Base-by-base conservation (phyloP, 2,797 vertebrate genomes). In the Catharus ustulatus region DNA sequence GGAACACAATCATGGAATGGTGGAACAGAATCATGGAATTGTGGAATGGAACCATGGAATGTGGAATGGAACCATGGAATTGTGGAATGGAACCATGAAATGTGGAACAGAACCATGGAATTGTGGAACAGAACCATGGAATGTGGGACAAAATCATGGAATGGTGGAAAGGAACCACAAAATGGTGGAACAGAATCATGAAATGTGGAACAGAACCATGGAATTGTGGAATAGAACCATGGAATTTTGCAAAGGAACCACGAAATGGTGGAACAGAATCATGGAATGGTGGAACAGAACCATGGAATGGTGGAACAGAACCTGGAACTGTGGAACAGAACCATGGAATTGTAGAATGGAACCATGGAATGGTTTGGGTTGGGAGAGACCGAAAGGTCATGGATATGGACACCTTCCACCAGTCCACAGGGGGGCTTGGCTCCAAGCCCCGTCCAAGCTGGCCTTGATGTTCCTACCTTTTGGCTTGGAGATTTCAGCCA, bases 401-500 rank as follows among this genome's bases (percentile, higher is more conserved):
- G 48, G 23, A 48, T 26, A 23, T 0, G 26, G 85, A 40, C 27
- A 38, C 6, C 20, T 63, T 42, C 63, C 49, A 29, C 43, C 48
- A 26, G 63, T 36, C 32, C 49, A 15, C 49, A 15, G 32, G 26
- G 8, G 30, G 48, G 48, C 48, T 48, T 24, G 48, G 55, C 55
- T 68, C 86, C 77, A 46, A 23, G 29, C 46, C 24, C 18, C 0
- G 1, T 61, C 54, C 62, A 36, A 55, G 32, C 42, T 2, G 32
- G 32, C 71, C 43, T 34, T 40, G 62, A 16, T 7, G 34, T 9
- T 85, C 62, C 59, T 94, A 95, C 82, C 96, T 87, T 89, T 91
- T 14, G 74, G 6, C 77, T 90, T 86, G 10, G 94, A 59, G 27
- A 76, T 36, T 16, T 74, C 16, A 62, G 22, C 13, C 23, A 34